Percentiles rank a stretch among this genome's conserved stretches.
Conservation (phyloP, 2,113 vertebrate species). For the Leptobrachium leishanense region DNA sequence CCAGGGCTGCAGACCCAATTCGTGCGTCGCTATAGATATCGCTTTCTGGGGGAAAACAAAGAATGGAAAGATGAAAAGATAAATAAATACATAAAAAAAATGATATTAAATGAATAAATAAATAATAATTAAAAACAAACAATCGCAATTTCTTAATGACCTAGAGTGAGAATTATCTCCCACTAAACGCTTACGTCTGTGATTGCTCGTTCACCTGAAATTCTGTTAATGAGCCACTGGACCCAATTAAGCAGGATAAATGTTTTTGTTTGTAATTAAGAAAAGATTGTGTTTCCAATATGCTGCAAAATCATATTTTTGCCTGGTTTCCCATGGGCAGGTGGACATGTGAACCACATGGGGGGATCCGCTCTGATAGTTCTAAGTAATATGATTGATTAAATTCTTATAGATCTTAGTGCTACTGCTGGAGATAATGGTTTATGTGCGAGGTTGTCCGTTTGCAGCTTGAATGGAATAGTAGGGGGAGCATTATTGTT, state of each 20-base stretch:
- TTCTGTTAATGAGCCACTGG: neutral
- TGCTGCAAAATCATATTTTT: constrained; percentile 22
- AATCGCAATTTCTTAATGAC: neutral
- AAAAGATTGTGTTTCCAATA: neutral
- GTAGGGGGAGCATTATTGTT: no score
- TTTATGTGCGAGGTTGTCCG: no score
- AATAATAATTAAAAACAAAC: neutral
- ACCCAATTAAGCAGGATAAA: constrained; percentile 5
- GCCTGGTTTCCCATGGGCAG: neutral
- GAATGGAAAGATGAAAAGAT: constrained; percentile 32
- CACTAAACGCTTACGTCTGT: neutral
- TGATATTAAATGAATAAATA: neutral
- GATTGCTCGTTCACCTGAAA: constrained; percentile 9
- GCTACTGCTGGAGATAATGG: no score
- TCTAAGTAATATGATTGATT: no score
- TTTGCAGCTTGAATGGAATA: no score
- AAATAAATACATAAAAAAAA: neutral
- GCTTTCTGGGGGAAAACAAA: constrained; percentile 56
- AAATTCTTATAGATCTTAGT: no score
- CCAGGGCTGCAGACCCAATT: constrained; percentile 56
- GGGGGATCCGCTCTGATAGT: no score
- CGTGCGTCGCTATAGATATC: constrained; percentile 45
- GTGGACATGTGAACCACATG: no score
- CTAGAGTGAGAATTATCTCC: constrained; percentile 1
- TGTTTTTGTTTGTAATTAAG: constrained; percentile 8